Conservation (phyloP, 1,140 invertebrate species). For the Ceratina japonica region DNA sequence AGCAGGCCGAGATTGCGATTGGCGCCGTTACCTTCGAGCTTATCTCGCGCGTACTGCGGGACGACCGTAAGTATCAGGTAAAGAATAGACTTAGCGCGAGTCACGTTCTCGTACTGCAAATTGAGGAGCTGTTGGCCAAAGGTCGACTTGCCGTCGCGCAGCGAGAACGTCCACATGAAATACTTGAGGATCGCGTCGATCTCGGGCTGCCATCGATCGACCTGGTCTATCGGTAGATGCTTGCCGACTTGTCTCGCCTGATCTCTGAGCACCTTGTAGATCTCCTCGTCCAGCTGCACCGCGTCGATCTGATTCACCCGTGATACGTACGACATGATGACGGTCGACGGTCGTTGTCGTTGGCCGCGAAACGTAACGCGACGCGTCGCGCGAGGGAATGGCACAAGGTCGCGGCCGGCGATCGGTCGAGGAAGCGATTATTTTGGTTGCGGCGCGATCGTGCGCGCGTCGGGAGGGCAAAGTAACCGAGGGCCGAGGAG, state of each 20-base stretch:
- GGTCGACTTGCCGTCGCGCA: constrained; percentile 69
- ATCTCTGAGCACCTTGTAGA: constrained; percentile 70
- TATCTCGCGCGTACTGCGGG: constrained; percentile 70
- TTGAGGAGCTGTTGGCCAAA: constrained; percentile 76
- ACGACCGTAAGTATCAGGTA: constrained; percentile 68
- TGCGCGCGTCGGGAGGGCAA: neutral
- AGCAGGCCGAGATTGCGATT: neutral
- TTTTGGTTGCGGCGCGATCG: constrained; percentile 20
- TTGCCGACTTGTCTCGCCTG: constrained; percentile 69
- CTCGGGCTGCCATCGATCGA: constrained; percentile 73
- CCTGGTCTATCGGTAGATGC: constrained; percentile 60
- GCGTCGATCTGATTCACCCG: constrained; percentile 74
- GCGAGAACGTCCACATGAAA: constrained; percentile 74
- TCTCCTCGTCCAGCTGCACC: constrained; percentile 73
- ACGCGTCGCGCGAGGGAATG: constrained; percentile 9
- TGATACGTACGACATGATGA: no score
- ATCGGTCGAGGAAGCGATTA: constrained; percentile 29
- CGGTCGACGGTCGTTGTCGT: no score
- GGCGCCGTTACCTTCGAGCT: constrained; percentile 31
- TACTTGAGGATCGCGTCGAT: constrained; percentile 70
- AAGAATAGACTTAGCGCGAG: constrained; percentile 67
- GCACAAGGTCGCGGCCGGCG: constrained; percentile 15
- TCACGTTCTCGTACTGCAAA: constrained; percentile 71
- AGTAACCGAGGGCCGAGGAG: neutral
- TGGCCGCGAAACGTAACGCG: neutral